A percentile compares a stretch with the other conserved stretches of the same genome.
These are phyloP conservation scores for Ceyx margarethae DNA, from an alignment of 2,113 vertebrate species.

Conservation along the genomic window DNA sequence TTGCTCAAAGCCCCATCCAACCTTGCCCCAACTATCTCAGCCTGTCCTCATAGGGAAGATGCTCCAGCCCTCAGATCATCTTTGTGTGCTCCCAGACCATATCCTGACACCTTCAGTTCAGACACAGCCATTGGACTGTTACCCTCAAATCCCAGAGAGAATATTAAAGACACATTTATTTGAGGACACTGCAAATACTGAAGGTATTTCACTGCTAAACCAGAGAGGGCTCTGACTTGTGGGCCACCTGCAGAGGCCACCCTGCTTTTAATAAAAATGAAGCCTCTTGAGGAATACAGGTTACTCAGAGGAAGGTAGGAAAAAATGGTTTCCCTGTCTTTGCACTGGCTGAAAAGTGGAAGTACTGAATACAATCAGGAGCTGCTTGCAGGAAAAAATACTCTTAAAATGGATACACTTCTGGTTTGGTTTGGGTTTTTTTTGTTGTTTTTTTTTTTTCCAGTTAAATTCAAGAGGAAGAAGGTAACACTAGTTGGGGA, in stretches of 20 bases:
- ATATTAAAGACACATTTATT: neutral
- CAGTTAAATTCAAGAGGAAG: neutral
- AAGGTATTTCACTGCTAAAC: neutral
- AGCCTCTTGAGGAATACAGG: neutral
- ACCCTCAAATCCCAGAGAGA: neutral
- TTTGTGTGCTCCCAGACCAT: neutral
- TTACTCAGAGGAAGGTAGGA: neutral
- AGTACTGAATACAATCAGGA: neutral
- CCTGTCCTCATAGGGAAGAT: neutral
- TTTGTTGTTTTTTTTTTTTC: too few species aligned
- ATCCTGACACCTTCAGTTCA: neutral
- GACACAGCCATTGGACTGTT: neutral
- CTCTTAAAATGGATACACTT: neutral
- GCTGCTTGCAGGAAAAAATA: neutral
- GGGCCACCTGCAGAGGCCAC: neutral
- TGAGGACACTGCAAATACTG: neutral
- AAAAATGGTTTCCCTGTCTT: neutral
- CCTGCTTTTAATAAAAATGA: neutral
- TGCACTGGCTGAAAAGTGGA: neutral
- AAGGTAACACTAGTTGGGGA: neutral
- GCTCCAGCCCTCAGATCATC: neutral
- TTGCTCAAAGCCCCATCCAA: neutral
- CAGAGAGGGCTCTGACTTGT: neutral
- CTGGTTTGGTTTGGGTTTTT: too few species aligned
- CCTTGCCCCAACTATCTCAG: neutral